Conservation (phyloP, 2,797 vertebrate species). For the Gorsachius magnificus region DNA sequence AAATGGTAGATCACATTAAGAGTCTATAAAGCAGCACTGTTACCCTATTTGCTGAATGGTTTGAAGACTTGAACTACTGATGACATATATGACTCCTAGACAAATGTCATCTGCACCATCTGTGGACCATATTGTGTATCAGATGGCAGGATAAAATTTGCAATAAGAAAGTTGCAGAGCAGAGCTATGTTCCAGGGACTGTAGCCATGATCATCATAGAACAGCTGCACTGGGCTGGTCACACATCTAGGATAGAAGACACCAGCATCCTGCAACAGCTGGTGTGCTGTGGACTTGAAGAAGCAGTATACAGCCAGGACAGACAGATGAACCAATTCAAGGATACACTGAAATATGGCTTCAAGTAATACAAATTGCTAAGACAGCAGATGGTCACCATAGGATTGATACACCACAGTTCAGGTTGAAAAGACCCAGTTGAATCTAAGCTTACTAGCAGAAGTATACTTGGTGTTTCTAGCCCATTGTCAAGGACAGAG, state of each 20-base stretch:
- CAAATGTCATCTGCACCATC: constrained; percentile 65
- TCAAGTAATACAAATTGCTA: neutral
- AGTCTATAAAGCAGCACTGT: neutral
- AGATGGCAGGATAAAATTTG: constrained; percentile 57
- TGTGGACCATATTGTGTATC: constrained; percentile 64
- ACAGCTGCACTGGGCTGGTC: neutral
- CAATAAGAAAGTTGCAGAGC: constrained; percentile 41
- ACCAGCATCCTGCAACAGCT: neutral
- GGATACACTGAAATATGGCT: neutral
- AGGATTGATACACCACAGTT: neutral
- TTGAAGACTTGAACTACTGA: constrained; percentile 44
- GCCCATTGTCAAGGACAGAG: neutral
- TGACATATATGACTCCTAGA: constrained; percentile 47
- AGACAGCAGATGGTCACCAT: neutral
- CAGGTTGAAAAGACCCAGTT: neutral
- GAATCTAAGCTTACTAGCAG: neutral
- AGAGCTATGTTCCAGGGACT: constrained; percentile 4
- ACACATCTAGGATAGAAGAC: neutral
- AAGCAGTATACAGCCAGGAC: neutral
- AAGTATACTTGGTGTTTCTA: neutral
- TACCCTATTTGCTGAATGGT: constrained; percentile 26
- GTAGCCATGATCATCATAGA: neutral
- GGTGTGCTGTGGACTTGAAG: neutral
- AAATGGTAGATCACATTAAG: neutral
- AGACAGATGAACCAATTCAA: neutral